Base-by-base conservation (phyloP, 2,113 vertebrate genomes). In the Nothocercus julius region DNA sequence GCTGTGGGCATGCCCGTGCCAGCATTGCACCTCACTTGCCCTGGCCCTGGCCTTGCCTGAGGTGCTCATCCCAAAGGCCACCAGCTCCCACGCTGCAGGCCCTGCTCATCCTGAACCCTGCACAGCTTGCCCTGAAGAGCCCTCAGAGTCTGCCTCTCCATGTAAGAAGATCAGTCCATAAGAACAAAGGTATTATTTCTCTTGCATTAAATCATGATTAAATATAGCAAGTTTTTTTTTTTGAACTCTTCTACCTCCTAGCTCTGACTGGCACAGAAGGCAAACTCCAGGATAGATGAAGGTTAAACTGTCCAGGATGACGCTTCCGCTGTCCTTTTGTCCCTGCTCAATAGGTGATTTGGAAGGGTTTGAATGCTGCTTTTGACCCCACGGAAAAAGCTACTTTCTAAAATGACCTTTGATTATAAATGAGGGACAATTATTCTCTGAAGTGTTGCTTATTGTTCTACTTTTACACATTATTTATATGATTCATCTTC, bases 401-500 rank as follows among this genome's bases (percentile, higher is more conserved):
- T 78, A 44, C 36, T 92, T 36, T 96, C 53, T 72, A 63, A 82
- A 95, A 82, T 2, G 7, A 58, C 47, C 45, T 75, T 82, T 62
- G 45, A 62, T 47, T 75, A 64, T 18, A 34, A 34, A 45, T 77
- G 66, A 82, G 53, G 36, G 61, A 95, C 88, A 76, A 62, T 16
- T 73, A 44, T 76, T 84, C 58, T 90, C n/a, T 67, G 68, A 90
- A 82, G 70, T 51, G n/a, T 53, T 75, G 45, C 73, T 81, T 85
- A 80, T 68, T 80, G 68, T 87, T 30, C 94, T 95, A 74, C 30
- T 89, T 84, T 94, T 68, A 73, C 82, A 66, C 1, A 3, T 84
- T 94, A 94, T 96, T 96, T 93, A 94, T 94, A 94, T 27, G 68
- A 54, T 87, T 94, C 92, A 81, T 89, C 53, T 93, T 95, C 88